Percentiles rank a stretch among this genome's conserved stretches.
Evolutionary conservation across 1,140 invertebrate genomes (phyloP).

Genomic region (Drosophila sucinea): DNA sequence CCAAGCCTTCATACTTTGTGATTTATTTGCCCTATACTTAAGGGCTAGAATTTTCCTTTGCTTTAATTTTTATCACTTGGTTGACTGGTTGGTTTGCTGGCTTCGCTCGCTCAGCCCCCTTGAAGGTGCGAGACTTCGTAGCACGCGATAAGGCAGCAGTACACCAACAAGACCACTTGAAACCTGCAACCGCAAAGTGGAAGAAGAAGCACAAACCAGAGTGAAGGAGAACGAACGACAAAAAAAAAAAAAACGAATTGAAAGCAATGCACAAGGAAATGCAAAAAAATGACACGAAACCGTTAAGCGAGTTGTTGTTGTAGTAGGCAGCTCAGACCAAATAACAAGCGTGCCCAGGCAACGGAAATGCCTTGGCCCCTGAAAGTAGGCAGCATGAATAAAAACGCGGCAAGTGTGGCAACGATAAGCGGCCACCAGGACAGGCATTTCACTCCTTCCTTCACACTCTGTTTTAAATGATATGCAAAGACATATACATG

Average conservation of each 20-base stretch:
- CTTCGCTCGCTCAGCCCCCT: constrained; percentile 25
- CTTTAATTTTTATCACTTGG: constrained; percentile 55
- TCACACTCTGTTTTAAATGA: constrained; percentile 55
- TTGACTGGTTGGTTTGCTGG: constrained; percentile 22
- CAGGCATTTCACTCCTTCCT: constrained; percentile 16
- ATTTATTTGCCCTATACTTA: constrained; percentile 54
- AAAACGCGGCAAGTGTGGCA: constrained; percentile 65
- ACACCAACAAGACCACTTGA: constrained; percentile 49
- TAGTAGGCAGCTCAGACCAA: constrained; percentile 28
- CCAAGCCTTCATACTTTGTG: constrained; percentile 23
- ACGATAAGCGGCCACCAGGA: constrained; percentile 60
- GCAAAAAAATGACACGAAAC: constrained; percentile 79
- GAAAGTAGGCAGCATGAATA: constrained; percentile 33
- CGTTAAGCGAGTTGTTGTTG: constrained; percentile 59
- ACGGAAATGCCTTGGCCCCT: constrained; percentile 70
- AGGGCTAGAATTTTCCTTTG: constrained; percentile 48
- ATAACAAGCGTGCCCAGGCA: constrained; percentile 76
- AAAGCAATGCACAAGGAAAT: constrained; percentile 72
- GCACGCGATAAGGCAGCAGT: constrained; percentile 69
- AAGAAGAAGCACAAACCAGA: constrained; percentile 1
- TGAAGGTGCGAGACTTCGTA: constrained; percentile 64
- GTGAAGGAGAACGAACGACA: neutral
- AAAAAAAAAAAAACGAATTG: constrained; percentile 50
- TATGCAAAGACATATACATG: constrained; percentile 75
- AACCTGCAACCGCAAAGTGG: constrained; percentile 53